Conservation (phyloP, 2,113 vertebrate species). For the Sakesphorus luctuosus region DNA sequence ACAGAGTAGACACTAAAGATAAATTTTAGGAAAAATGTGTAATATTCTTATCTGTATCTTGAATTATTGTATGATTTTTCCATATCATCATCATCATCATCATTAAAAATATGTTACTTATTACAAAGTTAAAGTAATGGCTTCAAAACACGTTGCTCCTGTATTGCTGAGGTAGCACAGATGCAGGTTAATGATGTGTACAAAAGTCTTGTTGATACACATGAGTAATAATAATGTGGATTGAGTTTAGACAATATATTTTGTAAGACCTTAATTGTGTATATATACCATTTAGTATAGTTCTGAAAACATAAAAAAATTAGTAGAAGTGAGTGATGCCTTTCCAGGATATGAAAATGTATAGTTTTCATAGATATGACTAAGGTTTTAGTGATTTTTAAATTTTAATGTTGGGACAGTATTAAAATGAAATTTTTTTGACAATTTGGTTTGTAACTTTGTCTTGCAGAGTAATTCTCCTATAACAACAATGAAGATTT, state of each 20-base stretch:
- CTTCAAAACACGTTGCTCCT: neutral
- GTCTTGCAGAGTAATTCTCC: slow-evolving; percentile 85
- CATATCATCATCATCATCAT: neutral
- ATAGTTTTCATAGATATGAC: neutral
- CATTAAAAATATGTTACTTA: neutral
- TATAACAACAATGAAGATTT: slow-evolving; percentile 94
- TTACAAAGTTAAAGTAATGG: neutral
- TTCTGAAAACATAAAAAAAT: slow-evolving; percentile 6
- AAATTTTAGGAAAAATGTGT: slow-evolving; percentile 1
- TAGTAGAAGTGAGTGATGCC: neutral
- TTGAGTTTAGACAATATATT: neutral
- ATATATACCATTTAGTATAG: slow-evolving; percentile 11
- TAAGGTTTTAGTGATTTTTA: neutral
- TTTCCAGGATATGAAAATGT: neutral
- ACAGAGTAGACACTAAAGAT: neutral
- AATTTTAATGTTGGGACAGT: neutral
- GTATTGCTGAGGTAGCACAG: neutral
- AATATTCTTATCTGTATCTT: neutral
- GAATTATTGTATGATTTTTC: slow-evolving; percentile 12
- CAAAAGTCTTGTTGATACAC: neutral
- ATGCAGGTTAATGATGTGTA: neutral
- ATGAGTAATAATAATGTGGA: neutral
- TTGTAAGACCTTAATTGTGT: neutral
- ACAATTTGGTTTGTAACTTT: slow-evolving; percentile 21
- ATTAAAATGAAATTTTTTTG: neutral